Base-by-base conservation (phyloP, 2,797 vertebrate species). In the Gila robusta region DNA sequence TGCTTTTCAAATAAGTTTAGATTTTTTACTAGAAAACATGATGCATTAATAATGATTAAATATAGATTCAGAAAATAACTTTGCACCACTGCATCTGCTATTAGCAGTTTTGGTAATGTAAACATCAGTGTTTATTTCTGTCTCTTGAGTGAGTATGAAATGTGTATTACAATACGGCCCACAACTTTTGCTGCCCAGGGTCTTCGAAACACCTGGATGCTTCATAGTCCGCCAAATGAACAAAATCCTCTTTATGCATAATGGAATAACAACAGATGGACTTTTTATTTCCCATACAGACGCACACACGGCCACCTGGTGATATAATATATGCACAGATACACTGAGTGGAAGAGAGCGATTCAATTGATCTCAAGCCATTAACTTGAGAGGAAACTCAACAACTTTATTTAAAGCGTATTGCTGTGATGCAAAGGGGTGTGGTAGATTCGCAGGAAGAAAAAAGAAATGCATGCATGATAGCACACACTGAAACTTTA, bases 261-360 rank as follows among this genome's bases (percentile, higher is more conserved):
- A 72, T 72, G 76, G 19, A 85, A 85, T 59, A 66, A 41, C 66
- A 85, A 85, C 76, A 79, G 83, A 84, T 84, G 74, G 64, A 79
- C 35, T 52, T 17, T 59, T 67, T 56, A 59, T 56, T 84, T 78
- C 44, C 16, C 26, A 26, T 52, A 78, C 23, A 84, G 47, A 70
- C 11, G 5, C 62, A 37, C 73, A 84, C 72, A 44, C 2, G 11
- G 21, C 67, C 69, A 85, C 67, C 69, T 85, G 84, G 84, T 64
- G 56, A 52, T 49, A 28, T 39, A 64, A 80, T 62, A 66, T 64
- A 72, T 72, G 21, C 28, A 39, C 54, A 79, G 32, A 69, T 41
- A 70, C 35, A 84, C n/a, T 47, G 12, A n/a, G 56, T 76, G 41
- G 23, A 72, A 64, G 83, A 41, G 64, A 39, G 73, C 23, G 7